Conservation (phyloP, 2,888 invertebrate genomes). For the Pollenia angustigena region DNA sequence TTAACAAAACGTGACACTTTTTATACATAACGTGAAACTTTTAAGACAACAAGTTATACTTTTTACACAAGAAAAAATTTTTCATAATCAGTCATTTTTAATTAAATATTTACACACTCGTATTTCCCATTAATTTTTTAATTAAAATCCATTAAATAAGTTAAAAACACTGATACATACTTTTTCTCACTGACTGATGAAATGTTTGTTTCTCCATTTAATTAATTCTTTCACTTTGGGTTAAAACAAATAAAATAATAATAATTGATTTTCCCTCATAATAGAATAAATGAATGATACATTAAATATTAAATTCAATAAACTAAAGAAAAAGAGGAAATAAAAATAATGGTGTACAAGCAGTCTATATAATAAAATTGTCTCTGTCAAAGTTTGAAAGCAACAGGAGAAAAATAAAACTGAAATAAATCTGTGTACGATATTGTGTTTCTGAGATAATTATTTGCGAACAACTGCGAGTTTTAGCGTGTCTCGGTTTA, state of each 20-base stretch:
- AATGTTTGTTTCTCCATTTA: slow-evolving; percentile 79
- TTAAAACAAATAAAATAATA: slow-evolving; percentile 19
- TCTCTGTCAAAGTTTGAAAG: slow-evolving; percentile 9
- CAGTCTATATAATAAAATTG: slow-evolving; percentile 18
- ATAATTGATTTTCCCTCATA: slow-evolving; percentile 1
- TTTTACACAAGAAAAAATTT: no score
- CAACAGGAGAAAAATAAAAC: slow-evolving; percentile 20
- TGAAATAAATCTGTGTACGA: background rate
- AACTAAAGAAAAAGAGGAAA: background rate
- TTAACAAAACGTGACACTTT: no score
- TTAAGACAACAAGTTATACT: no score
- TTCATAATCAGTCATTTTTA: background rate
- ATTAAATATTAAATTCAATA: slow-evolving; percentile 37
- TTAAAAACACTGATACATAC: slow-evolving; percentile 72
- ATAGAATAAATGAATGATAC: background rate
- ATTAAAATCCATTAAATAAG: background rate
- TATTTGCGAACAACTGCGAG: background rate
- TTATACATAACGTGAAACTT: no score
- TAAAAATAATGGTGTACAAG: background rate
- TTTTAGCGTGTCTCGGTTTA: slow-evolving; percentile 61
- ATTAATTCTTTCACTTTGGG: slow-evolving; percentile 17
- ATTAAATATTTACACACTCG: background rate
- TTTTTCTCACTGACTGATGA: slow-evolving; percentile 78
- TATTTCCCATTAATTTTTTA: slow-evolving; percentile 3
- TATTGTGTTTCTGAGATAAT: background rate